A percentile compares a stretch with the other conserved stretches of the same genome.
Conservation (phyloP, 2,797 vertebrate genomes). For the Eulemur albifrons region DNA sequence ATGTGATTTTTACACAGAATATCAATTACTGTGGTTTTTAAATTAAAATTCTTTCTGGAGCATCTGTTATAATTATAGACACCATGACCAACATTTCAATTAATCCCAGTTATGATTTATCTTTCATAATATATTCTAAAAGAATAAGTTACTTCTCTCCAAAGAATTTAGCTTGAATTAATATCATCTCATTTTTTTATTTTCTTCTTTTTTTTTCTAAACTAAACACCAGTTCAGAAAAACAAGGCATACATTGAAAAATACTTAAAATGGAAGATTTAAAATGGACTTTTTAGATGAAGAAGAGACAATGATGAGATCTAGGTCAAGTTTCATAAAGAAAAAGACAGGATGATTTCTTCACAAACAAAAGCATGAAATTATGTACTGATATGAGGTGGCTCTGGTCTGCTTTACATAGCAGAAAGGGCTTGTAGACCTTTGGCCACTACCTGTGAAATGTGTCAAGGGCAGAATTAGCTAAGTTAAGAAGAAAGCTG, state of each 20-base stretch:
- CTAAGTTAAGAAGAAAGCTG: neutral
- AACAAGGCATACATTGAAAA: neutral
- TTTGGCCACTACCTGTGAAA: neutral
- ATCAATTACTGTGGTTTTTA: conserved; percentile 34
- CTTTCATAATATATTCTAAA: conserved; percentile 38
- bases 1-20: conserved; percentile 3
- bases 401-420: neutral
- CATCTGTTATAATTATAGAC: conserved; percentile 33
- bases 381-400: neutral
- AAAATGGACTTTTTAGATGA: neutral
- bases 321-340: neutral
- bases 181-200: neutral
- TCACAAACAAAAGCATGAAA: neutral
- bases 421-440: neutral
- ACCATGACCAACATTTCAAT: conserved; percentile 32
- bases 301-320: neutral
- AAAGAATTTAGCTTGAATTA: conserved; percentile 15
- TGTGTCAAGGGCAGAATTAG: neutral
- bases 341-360: neutral
- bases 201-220: neutral
- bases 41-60: conserved; percentile 55
- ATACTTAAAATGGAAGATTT: neutral
- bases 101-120: conserved; percentile 33
- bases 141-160: neutral
- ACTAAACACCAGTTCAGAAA: neutral